Base-by-base conservation (phyloP, 2,113 vertebrate species). In the Onychorhynchus coronatus region DNA sequence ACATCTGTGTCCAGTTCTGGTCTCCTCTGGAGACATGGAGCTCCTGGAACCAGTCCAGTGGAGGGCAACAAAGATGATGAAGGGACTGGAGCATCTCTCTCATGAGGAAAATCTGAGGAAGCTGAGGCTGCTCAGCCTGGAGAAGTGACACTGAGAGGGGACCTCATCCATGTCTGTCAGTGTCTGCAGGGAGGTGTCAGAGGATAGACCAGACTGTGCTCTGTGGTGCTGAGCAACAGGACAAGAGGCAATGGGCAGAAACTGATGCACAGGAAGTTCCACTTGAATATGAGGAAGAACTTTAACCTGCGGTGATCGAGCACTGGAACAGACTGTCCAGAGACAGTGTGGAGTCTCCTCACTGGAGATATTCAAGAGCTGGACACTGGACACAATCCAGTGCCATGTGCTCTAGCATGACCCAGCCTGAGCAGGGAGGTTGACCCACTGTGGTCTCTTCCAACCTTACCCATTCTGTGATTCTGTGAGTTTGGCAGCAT, bases 281-380 rank as follows among this genome's bases (percentile, higher is more conserved):
- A 66, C 28, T 46, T 52, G 46, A 61, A 76, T 27, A 28, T 16
- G 49, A 47, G 16, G 55, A 76, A 62, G 28, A 76, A 31, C 47
- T 41, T 68, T 15, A 9, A 62, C 35, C 20, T 70, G 47, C 8
- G 58, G 39, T 61, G 44, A 75, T 23, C 0, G 0, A 55, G 39
- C 21, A 70, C 47, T 23, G 30, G 16, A 70, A 76, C 11, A 55
- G 30, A 49, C 8, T 25, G 35, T 23, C 21, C 35, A 76, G 47
- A 70, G 20, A 47, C 11, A 39, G 9, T 42, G 47, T 35, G 41
- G 35, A 83, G 21, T 42, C 47, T 30, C 14, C 35, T 33, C 35
- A 70, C 14, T 37, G 31, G 47, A 49, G 18, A 6, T 55, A 49
- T 16, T 41, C 21, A 42, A 47, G 55, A 83, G 55, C 24, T 17